Evolutionary conservation across 2,888 invertebrate genomes (phyloP).

Genomic region (Blastobasis lacticolella): DNA sequence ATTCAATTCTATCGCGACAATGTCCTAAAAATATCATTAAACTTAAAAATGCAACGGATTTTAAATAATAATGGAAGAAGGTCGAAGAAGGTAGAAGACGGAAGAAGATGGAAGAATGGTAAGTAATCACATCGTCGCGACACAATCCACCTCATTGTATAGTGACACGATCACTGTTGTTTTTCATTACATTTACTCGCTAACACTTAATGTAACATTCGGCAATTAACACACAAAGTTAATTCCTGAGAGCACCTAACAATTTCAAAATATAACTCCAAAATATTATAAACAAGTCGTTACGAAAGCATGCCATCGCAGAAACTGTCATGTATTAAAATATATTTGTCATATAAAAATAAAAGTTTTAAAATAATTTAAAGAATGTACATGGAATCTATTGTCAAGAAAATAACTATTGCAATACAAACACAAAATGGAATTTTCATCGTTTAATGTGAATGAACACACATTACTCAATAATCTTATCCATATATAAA

Average conservation of each 20-base stretch:
- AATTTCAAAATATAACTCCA: slow-evolving; percentile 14
- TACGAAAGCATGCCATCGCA: neutral
- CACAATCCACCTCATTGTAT: too few relatives aligned
- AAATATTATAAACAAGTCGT: slow-evolving; percentile 3
- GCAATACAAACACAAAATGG: slow-evolving; percentile 60
- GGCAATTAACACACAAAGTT: too few relatives aligned
- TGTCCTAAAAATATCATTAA: too few relatives aligned
- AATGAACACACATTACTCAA: slow-evolving; percentile 54
- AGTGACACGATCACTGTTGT: too few relatives aligned
- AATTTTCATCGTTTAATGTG: slow-evolving; percentile 53
- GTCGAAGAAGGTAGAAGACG: too few relatives aligned
- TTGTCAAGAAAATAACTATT: slow-evolving; percentile 33
- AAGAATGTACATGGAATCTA: slow-evolving; percentile 45
- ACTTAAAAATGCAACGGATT: too few relatives aligned
- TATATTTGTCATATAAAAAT: slow-evolving; percentile 49
- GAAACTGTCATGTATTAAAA: slow-evolving; percentile 23
- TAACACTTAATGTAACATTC: too few relatives aligned
- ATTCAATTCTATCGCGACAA: too few relatives aligned
- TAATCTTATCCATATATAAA: slow-evolving; percentile 65
- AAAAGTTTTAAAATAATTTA: slow-evolving; percentile 33
- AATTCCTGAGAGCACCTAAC: slow-evolving; percentile 17
- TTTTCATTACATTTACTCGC: too few relatives aligned
- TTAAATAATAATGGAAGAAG: too few relatives aligned
- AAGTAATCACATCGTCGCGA: too few relatives aligned
- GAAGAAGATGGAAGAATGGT: too few relatives aligned